Evolutionary conservation across 2,888 invertebrate genomes (phyloP).

Genomic region (Pantelozetes paolii): DNA sequence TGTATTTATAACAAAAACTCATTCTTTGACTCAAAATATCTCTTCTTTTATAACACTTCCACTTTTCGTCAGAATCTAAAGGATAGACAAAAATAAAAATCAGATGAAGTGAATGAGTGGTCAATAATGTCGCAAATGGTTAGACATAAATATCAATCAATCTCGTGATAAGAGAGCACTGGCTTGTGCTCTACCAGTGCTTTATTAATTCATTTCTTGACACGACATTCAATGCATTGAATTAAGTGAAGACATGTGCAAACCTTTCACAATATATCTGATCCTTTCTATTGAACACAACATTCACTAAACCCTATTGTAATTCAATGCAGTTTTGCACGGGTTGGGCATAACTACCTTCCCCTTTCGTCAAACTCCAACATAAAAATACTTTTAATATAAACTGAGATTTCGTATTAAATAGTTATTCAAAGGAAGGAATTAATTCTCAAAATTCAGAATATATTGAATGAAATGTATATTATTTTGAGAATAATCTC

Average conservation of each 20-base stretch:
- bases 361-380: not conserved
- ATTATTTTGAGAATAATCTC: constrained; percentile 18
- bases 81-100: not conserved
- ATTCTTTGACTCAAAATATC: not conserved
- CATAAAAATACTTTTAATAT: constrained; percentile 10
- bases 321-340: constrained; percentile 15
- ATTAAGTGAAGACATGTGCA: constrained; percentile 6
- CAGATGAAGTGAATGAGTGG: constrained; percentile 8
- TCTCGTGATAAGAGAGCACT: not conserved
- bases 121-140: constrained; percentile 25
- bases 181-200: not conserved
- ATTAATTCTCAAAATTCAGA: constrained; percentile 8
- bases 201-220: constrained; percentile 19
- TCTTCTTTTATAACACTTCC: not conserved
- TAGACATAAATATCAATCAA: constrained; percentile 24
- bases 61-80: not conserved
- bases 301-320: not conserved
- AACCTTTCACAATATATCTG: not conserved
- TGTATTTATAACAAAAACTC: not conserved
- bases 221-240: not conserved
- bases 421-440: constrained; percentile 22
- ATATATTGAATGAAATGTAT: constrained; percentile 3
- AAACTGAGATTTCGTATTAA: constrained; percentile 1
- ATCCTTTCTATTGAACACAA: not conserved
- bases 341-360: not conserved